A percentile compares a stretch with the other conserved stretches of the same genome.
Evolutionary conservation across 2,113 vertebrate genomes (phyloP).

Genomic region (Hypanus sabinus): DNA sequence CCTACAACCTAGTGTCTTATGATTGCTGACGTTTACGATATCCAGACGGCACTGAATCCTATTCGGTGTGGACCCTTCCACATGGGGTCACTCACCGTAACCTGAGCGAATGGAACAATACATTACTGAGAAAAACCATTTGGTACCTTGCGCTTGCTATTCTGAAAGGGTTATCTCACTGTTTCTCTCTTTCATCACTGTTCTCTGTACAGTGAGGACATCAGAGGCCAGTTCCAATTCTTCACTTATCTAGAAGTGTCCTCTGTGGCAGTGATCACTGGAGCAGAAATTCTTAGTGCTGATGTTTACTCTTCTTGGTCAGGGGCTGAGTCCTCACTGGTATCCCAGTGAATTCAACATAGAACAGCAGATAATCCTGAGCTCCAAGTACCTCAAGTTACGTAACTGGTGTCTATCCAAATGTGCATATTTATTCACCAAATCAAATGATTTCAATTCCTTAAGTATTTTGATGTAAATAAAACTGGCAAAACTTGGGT

Average conservation of each 20-base stretch:
- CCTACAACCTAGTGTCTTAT: neutral
- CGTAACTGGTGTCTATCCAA: neutral
- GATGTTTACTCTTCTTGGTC: neutral
- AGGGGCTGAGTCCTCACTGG: neutral
- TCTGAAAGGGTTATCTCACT: neutral
- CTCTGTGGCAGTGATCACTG: neutral
- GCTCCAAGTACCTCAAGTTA: no score
- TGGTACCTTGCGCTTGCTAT: no score
- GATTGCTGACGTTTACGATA: neutral
- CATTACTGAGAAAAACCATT: neutral
- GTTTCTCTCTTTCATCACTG: neutral
- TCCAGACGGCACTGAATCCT: neutral
- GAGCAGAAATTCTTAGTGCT: neutral
- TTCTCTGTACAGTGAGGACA: neutral
- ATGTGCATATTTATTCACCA: slow-evolving; percentile 8
- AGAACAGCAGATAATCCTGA: neutral
- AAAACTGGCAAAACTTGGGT: neutral
- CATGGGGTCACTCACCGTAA: no score
- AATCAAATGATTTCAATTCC: neutral
- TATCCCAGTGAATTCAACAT: neutral
- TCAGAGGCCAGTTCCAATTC: neutral
- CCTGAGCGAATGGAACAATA: neutral
- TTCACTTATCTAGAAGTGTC: neutral
- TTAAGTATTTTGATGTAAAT: neutral
- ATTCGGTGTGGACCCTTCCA: no score